Conservation (phyloP, 1,140 invertebrate species). For the Calliphora vicina region DNA sequence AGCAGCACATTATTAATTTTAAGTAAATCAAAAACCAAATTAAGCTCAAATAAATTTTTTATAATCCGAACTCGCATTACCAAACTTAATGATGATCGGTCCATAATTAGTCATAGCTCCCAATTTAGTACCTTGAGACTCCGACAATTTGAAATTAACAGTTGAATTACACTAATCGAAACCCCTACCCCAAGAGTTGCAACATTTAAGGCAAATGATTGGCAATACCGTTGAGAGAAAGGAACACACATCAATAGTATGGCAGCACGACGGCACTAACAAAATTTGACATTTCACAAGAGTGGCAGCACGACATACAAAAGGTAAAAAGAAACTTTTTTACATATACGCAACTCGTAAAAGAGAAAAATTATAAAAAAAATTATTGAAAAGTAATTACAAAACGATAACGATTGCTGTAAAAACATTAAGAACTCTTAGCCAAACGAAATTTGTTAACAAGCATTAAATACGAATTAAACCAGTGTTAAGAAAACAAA, state of each 20-base stretch:
- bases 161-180: too few species aligned
- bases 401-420: background rate
- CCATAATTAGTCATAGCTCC: too few species aligned
- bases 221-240: background rate
- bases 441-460: background rate
- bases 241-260: background rate
- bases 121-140: too few species aligned
- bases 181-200: too few species aligned
- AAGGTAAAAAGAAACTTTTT: conserved; percentile 8
- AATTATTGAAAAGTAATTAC: background rate
- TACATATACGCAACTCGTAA: conserved; percentile 6
- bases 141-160: too few species aligned
- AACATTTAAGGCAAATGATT: too few species aligned
- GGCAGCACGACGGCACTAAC: background rate
- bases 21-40: too few species aligned
- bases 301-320: background rate
- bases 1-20: too few species aligned
- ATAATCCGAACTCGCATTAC: too few species aligned
- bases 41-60: too few species aligned
- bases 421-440: background rate
- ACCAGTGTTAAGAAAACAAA: background rate
- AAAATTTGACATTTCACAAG: background rate
- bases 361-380: conserved; percentile 7
- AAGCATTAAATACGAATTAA: background rate
- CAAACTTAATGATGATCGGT: too few species aligned